Conservation (phyloP, 92 coral and sea anemone species). For the Umimayanthus chanpuru region DNA sequence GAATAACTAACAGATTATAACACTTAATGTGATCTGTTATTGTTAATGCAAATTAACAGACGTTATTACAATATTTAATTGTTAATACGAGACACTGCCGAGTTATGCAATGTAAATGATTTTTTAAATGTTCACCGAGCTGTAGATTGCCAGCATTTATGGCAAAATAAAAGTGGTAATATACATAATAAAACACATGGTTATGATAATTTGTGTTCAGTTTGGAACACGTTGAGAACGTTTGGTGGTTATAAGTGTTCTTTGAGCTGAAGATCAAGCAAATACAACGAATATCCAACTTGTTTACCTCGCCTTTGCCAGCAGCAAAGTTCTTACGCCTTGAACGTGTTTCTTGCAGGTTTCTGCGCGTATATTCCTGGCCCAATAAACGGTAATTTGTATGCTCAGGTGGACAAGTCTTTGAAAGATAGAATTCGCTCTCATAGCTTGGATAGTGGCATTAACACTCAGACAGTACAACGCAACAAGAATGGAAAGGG, state of each 20-base stretch:
- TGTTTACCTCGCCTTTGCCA: no score
- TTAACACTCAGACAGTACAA: constrained; percentile 58
- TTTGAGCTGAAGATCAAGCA: neutral
- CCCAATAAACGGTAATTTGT: constrained; percentile 93
- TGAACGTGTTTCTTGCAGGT: constrained; percentile 1
- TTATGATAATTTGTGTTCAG: no score
- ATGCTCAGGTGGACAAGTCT: constrained; percentile 94
- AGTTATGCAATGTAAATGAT: neutral
- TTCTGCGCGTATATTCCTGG: constrained; percentile 79
- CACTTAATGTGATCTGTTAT: no score
- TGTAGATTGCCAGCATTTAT: no score
- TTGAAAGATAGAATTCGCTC: constrained; percentile 87
- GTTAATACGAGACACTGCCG: neutral
- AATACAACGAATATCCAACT: neutral
- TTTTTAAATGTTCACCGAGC: neutral
- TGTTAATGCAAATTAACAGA: neutral
- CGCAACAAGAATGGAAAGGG: constrained; percentile 57
- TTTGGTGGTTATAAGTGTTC: neutral
- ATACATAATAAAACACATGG: no score
- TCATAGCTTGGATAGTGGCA: constrained; percentile 72
- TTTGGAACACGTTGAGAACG: no score
- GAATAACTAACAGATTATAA: neutral
- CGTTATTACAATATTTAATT: no score
- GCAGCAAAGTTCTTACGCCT: neutral
- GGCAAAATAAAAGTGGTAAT: neutral